Percentiles rank a stretch among this genome's conserved stretches.
phyloP scores from a whole-genome alignment of 2,797 vertebrate species.

The Paguma larvata region DNA sequence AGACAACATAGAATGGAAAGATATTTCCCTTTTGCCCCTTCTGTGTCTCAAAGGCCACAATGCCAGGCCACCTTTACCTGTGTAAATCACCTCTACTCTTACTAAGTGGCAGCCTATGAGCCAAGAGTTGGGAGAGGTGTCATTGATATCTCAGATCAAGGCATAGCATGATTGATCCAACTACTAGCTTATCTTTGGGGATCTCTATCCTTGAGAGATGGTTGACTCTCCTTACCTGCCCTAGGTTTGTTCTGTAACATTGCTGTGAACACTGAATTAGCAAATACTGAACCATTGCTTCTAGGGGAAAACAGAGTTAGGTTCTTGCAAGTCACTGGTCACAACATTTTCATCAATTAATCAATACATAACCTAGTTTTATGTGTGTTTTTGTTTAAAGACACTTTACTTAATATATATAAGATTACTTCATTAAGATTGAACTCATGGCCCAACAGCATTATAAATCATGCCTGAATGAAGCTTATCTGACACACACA shows the following conservation, averaged over 20 bases:
- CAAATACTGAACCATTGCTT: not conserved
- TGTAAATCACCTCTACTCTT: not conserved
- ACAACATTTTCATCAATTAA: not conserved
- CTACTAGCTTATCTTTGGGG: not conserved
- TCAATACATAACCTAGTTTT: not conserved
- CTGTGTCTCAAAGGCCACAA: not conserved
- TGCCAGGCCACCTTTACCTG: not conserved
- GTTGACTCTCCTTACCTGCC: not conserved
- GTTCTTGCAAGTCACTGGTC: not conserved
- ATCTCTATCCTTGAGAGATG: not conserved
- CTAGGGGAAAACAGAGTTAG: not conserved
- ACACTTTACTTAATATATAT: not conserved
- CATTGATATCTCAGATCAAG: not conserved
- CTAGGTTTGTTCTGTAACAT: not conserved
- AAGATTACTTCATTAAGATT: not conserved
- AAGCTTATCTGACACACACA: not conserved
- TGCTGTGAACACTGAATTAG: not conserved
- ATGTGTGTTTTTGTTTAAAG: not conserved
- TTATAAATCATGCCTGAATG: not conserved
- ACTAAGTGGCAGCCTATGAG: not conserved
- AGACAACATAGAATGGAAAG: not conserved
- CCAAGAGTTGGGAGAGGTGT: not conserved
- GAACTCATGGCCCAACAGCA: not conserved
- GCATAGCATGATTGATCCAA: not conserved
- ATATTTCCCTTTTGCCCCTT: not conserved